Conservation (phyloP, 1,140 invertebrate species). For the Cydia pomonella region DNA sequence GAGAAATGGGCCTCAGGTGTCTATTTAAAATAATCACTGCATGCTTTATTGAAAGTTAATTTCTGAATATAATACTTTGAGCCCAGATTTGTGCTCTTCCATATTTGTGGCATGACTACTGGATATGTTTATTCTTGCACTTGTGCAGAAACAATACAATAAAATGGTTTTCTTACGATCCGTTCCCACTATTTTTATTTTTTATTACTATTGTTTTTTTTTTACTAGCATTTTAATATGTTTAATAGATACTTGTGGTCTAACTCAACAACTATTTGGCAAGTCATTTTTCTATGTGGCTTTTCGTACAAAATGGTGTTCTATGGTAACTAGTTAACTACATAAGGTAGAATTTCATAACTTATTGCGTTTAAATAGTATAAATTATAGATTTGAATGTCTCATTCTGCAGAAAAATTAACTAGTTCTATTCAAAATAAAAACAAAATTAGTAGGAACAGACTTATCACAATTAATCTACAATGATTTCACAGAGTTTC, state of each 20-base stretch:
- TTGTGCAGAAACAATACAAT: neutral
- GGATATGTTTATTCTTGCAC: slow-evolving; percentile 76
- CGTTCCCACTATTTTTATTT: neutral
- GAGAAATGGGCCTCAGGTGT: too few relatives aligned
- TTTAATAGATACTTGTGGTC: too few relatives aligned
- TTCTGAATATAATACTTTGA: slow-evolving; percentile 60
- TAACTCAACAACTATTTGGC: too few relatives aligned
- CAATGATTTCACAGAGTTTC: too few relatives aligned
- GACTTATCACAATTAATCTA: too few relatives aligned
- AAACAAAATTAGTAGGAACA: too few relatives aligned
- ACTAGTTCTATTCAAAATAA: too few relatives aligned
- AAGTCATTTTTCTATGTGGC: neutral
- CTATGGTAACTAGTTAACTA: too few relatives aligned
- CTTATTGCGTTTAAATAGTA: too few relatives aligned
- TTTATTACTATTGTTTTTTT: neutral
- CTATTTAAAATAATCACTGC: neutral
- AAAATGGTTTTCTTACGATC: neutral
- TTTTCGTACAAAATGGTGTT: neutral
- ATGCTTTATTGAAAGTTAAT: neutral
- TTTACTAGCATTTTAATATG: neutral
- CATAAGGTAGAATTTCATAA: too few relatives aligned
- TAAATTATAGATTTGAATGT: too few relatives aligned
- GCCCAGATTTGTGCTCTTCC: slow-evolving; percentile 70
- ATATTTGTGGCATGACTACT: slow-evolving; percentile 54
- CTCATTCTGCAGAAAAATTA: too few relatives aligned